Evolutionary conservation across 2,888 invertebrate genomes (phyloP).

Genomic region (Cybosia mesomella): DNA sequence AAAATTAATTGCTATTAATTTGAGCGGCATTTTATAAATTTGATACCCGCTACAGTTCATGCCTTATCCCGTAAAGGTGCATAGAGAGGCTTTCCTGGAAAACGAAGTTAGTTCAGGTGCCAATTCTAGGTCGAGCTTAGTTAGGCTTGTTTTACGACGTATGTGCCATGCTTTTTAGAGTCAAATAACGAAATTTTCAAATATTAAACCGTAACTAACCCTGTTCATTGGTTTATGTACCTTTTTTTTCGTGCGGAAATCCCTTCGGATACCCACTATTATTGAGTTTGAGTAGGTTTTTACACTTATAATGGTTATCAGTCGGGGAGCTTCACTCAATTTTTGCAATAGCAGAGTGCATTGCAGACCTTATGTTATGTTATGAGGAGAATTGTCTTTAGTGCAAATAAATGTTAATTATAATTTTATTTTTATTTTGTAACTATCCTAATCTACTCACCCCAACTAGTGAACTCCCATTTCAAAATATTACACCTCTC

Average conservation of each 20-base stretch:
- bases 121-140: conserved; percentile 69
- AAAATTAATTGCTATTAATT: background rate
- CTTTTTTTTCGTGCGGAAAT: too few species aligned
- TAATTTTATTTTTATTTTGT: too few species aligned
- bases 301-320: too few species aligned
- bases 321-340: too few species aligned
- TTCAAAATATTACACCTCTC: too few species aligned
- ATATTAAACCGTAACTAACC: conserved; percentile 27
- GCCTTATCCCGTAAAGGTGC: conserved; percentile 42
- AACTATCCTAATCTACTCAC: too few species aligned
- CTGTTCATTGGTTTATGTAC: conserved; percentile 5
- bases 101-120: conserved; percentile 79
- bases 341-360: too few species aligned
- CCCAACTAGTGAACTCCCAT: too few species aligned
- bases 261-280: too few species aligned
- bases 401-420: too few species aligned
- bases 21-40: background rate
- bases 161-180: conserved; percentile 49
- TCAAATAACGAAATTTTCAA: conserved; percentile 39
- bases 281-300: background rate
- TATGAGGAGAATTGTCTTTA: too few species aligned
- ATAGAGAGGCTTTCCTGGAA: conserved; percentile 67
- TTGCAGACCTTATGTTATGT: too few species aligned
- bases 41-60: conserved; percentile 38
- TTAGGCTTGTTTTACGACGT: conserved; percentile 67